Base-by-base conservation (phyloP, 2,113 vertebrate species). In the Glaucidium brasilianum region DNA sequence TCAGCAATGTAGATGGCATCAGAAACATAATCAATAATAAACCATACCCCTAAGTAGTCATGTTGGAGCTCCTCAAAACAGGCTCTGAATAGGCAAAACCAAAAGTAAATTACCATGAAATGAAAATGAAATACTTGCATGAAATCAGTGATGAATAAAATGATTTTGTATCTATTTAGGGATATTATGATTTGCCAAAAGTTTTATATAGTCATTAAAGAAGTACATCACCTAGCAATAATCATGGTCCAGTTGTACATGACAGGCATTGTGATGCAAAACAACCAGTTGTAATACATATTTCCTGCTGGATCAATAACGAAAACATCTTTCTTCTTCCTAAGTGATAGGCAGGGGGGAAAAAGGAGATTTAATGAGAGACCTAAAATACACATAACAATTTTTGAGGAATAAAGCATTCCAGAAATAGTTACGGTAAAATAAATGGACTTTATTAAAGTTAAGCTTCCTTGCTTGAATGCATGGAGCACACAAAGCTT, bases 191-290 rank as follows among this genome's bases (percentile, higher is more conserved):
- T 82, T 92, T 88, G 49, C 26, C 41, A 50, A 30, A 76, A 73
- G 30, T 74, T 92, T n/a, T 79, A 20, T 67, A 4, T 25, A 68
- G 22, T 75, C 41, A 52, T 55, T 73, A 58, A 91, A 94, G 11
- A 37, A 79, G 10, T 76, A 94, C 62, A 67, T 95, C 95, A 99
- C 99, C 99, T 99, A 93, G 99, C 99, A 41, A 99, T 99, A 88
- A 99, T 97, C 97, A 99, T 98, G 43, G 99, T 99, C 99, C 99
- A 99, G 98, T 99, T 99, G 97, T 99, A 99, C 99, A 99, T 99
- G 73, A 99, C 99, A 27, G 99, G 99, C 93, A 99, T 75, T 55
- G 99, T 99, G 97, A 99, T 99, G 58, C 99, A 91, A 27, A 98
- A 97, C 49, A 99, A 98, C 99, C 99, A 99, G 92, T 99, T 97